Conservation (phyloP, 1,140 invertebrate genomes). For the Mercenaria mercenaria region DNA sequence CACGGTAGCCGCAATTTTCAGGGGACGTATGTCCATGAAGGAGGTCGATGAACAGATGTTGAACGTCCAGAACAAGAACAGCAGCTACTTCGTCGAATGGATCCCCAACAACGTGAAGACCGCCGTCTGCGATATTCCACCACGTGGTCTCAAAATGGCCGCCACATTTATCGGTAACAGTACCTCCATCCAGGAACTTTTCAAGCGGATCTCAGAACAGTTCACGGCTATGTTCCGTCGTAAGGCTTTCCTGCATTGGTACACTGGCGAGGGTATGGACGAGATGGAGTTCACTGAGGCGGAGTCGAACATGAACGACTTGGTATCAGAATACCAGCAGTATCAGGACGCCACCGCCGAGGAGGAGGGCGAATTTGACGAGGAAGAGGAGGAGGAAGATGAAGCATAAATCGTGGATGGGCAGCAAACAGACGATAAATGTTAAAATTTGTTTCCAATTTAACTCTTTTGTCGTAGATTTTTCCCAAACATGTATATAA, state of each 20-base stretch:
- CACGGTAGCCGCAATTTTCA: constrained; percentile 92
- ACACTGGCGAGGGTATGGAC: constrained; percentile 94
- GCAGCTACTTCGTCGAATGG: constrained; percentile 97
- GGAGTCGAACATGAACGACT: constrained; percentile 93
- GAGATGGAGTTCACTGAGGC: constrained; percentile 92
- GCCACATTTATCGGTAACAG: constrained; percentile 92
- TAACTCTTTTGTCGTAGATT: too few species aligned
- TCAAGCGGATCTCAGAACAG: constrained; percentile 91
- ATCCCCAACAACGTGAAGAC: constrained; percentile 97
- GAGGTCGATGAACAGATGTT: constrained; percentile 87
- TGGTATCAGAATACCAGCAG: constrained; percentile 97
- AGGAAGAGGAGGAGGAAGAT: constrained; percentile 90
- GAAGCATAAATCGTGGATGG: too few species aligned
- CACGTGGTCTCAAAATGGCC: constrained; percentile 96
- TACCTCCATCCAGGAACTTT: constrained; percentile 93
- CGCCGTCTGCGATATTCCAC: constrained; percentile 97
- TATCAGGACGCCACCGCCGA: constrained; percentile 90
- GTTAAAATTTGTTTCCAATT: too few species aligned
- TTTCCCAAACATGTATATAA: too few species aligned
- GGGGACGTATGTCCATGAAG: constrained; percentile 91
- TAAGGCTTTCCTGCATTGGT: constrained; percentile 93
- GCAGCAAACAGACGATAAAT: too few species aligned
- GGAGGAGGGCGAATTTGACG: constrained; percentile 90
- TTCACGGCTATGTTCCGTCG: constrained; percentile 89
- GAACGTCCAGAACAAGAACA: constrained; percentile 85